phyloP scores from a whole-genome alignment of 2,888 invertebrate genomes.

The Dioctria linearis region DNA sequence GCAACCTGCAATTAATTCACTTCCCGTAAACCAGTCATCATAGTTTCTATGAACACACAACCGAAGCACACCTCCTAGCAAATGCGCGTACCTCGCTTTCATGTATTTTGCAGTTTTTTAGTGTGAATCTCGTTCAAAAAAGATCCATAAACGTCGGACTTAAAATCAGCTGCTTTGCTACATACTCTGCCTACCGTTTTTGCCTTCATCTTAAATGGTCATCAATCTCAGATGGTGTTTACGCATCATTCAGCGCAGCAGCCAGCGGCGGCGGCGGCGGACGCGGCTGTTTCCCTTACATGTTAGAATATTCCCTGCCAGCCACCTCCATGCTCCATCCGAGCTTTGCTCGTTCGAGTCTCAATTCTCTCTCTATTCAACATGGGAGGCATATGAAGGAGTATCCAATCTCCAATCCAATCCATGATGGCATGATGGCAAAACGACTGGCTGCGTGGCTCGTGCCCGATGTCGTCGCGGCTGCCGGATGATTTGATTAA shows the following conservation, averaged over 20 bases:
- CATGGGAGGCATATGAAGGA: background rate
- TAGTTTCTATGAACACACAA: too few relatives aligned
- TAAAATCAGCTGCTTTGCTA: background rate
- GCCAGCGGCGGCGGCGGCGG: slow-evolving; percentile 1
- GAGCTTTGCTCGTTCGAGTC: background rate
- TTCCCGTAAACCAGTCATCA: too few relatives aligned
- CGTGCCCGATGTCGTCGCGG: slow-evolving; percentile 51
- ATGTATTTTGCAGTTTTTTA: too few relatives aligned
- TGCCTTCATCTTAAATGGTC: slow-evolving; percentile 46
- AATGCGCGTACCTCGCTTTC: too few relatives aligned
- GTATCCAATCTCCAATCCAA: background rate
- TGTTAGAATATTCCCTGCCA: background rate
- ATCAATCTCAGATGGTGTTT: slow-evolving; percentile 41
- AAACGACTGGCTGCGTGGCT: slow-evolving; percentile 30
- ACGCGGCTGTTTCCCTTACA: background rate
- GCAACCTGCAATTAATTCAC: too few relatives aligned
- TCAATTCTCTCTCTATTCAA: background rate
- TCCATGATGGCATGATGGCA: background rate
- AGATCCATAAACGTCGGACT: slow-evolving; percentile 19
- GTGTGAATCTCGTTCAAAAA: background rate
- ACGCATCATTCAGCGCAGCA: slow-evolving; percentile 27
- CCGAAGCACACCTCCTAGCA: too few relatives aligned
- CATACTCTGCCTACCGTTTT: background rate
- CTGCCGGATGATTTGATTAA: slow-evolving; percentile 51
- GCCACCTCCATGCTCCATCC: background rate